phyloP scores from a whole-genome alignment of 2,888 invertebrate species.

The Sepiola atlantica region DNA sequence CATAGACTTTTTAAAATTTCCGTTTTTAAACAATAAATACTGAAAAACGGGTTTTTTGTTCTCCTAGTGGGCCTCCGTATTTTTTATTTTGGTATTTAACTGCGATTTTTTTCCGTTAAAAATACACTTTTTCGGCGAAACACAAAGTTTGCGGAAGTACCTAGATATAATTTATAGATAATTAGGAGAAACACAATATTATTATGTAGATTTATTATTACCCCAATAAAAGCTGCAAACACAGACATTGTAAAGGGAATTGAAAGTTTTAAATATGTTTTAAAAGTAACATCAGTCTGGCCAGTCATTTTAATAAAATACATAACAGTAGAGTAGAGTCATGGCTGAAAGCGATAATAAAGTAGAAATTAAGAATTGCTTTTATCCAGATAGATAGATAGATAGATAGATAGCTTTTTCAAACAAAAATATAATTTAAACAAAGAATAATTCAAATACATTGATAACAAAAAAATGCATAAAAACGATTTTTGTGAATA shows the following conservation, averaged over 20 bases:
- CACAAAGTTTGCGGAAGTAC: background rate
- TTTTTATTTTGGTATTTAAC: no score
- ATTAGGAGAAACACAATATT: background rate
- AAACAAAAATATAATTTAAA: no score
- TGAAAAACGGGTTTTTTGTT: no score
- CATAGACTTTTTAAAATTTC: no score
- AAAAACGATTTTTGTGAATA: no score
- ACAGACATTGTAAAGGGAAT: background rate
- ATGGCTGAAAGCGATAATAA: background rate
- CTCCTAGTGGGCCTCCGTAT: no score
- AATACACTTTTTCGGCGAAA: no score
- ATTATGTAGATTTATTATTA: background rate
- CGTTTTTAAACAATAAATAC: no score
- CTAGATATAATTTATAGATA: background rate
- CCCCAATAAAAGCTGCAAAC: background rate
- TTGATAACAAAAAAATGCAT: no score
- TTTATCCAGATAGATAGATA: background rate
- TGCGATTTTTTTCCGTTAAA: no score
- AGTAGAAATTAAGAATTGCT: background rate
- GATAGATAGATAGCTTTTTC: background rate
- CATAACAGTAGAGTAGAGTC: background rate
- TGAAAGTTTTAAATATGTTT: background rate
- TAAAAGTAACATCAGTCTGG: background rate
- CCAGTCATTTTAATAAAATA: background rate
- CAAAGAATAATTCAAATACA: no score